phyloP scores from a whole-genome alignment of 1,140 invertebrate genomes.

The Drosophila truncata region DNA sequence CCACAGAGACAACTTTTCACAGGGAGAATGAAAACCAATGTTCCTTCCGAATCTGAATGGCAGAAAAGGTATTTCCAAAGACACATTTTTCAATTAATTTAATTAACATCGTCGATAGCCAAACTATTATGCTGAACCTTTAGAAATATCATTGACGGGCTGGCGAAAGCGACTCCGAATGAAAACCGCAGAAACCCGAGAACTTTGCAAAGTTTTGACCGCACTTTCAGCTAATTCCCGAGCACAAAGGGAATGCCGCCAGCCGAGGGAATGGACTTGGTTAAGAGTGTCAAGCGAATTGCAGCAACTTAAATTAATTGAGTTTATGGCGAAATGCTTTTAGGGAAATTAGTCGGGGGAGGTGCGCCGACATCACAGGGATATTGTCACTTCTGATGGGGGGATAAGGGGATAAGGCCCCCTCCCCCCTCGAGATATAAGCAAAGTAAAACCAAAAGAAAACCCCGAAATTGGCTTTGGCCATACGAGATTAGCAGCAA shows the following conservation, averaged over 20 bases:
- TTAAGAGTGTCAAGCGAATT: conserved; percentile 69
- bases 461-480: conserved; percentile 66
- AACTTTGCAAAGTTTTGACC: conserved; percentile 61
- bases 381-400: conserved; percentile 79
- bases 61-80: neutral
- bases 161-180: conserved; percentile 16
- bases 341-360: conserved; percentile 74
- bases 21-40: neutral
- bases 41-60: neutral
- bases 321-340: conserved; percentile 82
- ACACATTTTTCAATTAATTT: conserved; percentile 32
- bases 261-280: conserved; percentile 17
- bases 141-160: conserved; percentile 16
- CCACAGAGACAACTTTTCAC: neutral
- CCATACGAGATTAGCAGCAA: conserved; percentile 78
- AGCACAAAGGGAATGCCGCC: conserved; percentile 17
- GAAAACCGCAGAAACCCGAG: conserved; percentile 28
- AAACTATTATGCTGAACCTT: conserved; percentile 26
- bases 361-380: conserved; percentile 56
- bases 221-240: conserved; percentile 70
- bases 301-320: conserved; percentile 81
- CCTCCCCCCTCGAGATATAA: conserved; percentile 18
- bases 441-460: conserved; percentile 14
- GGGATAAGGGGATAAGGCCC: conserved; percentile 55
- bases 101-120: conserved; percentile 21